Conservation (phyloP, 2,888 invertebrate species). For the Megalurothrips usitatus region DNA sequence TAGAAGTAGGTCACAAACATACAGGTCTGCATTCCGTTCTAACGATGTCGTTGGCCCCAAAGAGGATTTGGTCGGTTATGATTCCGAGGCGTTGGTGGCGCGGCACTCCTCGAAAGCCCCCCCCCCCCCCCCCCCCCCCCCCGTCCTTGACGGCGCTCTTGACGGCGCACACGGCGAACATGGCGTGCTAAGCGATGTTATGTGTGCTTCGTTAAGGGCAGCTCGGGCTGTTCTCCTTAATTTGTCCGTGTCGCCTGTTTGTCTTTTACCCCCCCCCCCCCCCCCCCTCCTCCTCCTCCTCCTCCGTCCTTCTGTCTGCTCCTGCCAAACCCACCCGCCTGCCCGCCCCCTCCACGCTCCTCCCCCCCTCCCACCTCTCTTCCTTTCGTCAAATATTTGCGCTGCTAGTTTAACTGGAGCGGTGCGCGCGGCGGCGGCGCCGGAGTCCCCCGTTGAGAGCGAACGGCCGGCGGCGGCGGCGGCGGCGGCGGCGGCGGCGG, state of each 20-base stretch:
- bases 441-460: no score
- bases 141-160: no score
- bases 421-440: background rate
- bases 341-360: background rate
- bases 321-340: background rate
- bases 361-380: background rate
- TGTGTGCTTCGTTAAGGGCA: constrained; percentile 9
- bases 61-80: no score
- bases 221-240: constrained; percentile 16
- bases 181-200: background rate
- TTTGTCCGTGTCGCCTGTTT: constrained; percentile 21
- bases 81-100: background rate
- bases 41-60: no score
- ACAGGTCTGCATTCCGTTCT: no score
- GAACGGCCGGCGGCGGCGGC: background rate
- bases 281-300: background rate
- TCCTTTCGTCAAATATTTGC: constrained; percentile 23
- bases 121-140: background rate
- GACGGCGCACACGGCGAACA: no score
- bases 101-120: background rate
- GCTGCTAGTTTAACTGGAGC: background rate
- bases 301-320: background rate
- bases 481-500: background rate
- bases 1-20: no score
- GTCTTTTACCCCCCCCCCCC: background rate